Evolutionary conservation across 2,888 invertebrate species (phyloP), one percentile per base, ranked within the genome.

Genomic region (Perdita meconis): DNA sequence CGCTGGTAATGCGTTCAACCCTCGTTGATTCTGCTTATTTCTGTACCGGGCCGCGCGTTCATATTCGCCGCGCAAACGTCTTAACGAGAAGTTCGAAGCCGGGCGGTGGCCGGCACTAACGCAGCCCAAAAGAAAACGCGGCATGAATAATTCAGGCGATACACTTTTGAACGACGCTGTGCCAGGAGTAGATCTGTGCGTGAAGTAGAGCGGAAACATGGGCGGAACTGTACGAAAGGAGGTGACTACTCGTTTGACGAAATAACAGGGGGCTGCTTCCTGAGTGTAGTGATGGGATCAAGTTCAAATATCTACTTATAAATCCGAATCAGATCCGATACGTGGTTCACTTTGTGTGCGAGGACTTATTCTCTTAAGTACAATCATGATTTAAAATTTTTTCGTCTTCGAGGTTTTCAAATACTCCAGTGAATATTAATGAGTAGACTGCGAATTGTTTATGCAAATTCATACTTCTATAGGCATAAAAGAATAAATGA

Each of bases 101-200:
- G 72, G 63, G 65, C 60, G 60, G 42, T 68, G 64, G 60, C 5
- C 66, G 30, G 40, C 24, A 19, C 59, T 68, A 74, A 72, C 78
- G 78, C 66, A 70, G 70, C 68, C 74, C 56, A 74, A 80, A 77
- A 77, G 67, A 74, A 76, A 77, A 78, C 69, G 74, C 55, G 68
- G 24, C 47, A 78, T 87, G 85, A 87, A 87, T 84, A 83, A 88
- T 87, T 85, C 84, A 86, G 30, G 61, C 56, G 65, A 78, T 74
- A 74, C 47, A 74, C 24, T 74, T 75, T 78, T 44, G 71, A 78
- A 65, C 55, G 56, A 72, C 34, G 55, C 42, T 13, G 44, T 24
- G 24, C 34, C 0, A 12, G 19, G n/a, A 56, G 66, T 34, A 57
- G 19, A 10, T 34, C 30, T 22, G 36, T 8, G 59, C 36, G 64